phyloP scores from a whole-genome alignment of 2,797 vertebrate genomes.

The Esox lucius region DNA sequence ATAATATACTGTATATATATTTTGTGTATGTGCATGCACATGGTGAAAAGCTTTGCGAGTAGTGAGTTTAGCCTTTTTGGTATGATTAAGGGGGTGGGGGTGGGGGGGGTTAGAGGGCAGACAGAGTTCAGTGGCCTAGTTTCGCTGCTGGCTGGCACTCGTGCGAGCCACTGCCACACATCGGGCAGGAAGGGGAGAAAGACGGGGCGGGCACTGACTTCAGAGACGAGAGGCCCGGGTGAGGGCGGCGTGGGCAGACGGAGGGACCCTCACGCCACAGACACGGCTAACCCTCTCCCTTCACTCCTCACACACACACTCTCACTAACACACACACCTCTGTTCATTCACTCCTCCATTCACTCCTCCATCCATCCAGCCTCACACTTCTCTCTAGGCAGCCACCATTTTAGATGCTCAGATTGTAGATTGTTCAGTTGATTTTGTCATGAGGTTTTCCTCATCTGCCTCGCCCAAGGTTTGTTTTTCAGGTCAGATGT shows the following conservation, averaged over 20 bases:
- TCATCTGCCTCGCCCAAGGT: not conserved
- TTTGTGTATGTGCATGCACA: slow-evolving; percentile 11
- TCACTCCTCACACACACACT: slow-evolving; percentile 29
- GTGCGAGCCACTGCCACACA: slow-evolving; percentile 54
- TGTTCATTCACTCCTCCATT: slow-evolving; percentile 50
- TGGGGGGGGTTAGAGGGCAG: too few species aligned
- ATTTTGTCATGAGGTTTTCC: not conserved
- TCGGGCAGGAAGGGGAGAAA: slow-evolving; percentile 12
- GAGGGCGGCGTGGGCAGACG: slow-evolving; percentile 58
- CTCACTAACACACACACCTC: slow-evolving; percentile 14
- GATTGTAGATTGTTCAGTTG: not conserved
- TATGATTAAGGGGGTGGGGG: too few species aligned
- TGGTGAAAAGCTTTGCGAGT: slow-evolving; percentile 45
- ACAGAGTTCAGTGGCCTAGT: slow-evolving; percentile 69
- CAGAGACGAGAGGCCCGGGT: slow-evolving; percentile 49
- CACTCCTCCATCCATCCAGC: slow-evolving; percentile 9
- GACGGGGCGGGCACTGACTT: slow-evolving; percentile 51
- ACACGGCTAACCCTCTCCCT: slow-evolving; percentile 34
- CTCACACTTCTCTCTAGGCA: slow-evolving; percentile 1
- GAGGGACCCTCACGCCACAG: slow-evolving; percentile 50
- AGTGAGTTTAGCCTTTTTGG: slow-evolving; percentile 43
- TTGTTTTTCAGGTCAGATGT: not conserved
- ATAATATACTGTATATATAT: not conserved
- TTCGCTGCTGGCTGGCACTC: slow-evolving; percentile 54
- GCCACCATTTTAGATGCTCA: slow-evolving; percentile 32